phyloP scores from a whole-genome alignment of 2,888 invertebrate species.

The Dasysyrphus albostriatus region DNA sequence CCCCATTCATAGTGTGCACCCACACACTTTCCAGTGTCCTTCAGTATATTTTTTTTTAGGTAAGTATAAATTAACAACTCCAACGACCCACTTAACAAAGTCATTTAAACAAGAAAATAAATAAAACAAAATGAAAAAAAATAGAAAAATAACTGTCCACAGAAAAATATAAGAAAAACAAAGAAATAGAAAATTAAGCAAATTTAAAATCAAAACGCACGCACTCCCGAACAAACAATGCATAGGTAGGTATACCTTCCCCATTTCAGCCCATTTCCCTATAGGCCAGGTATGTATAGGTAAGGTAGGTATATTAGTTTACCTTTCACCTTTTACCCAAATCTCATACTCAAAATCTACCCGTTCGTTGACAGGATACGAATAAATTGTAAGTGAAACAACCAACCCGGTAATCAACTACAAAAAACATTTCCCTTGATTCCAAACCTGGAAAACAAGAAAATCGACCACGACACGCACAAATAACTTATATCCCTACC shows the following conservation, averaged over 20 bases:
- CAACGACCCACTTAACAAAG: conserved; percentile 72
- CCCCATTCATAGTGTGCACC: conserved; percentile 14
- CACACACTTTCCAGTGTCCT: neutral
- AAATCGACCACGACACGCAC: conserved; percentile 75
- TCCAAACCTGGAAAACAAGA: conserved; percentile 68
- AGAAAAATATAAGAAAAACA: conserved; percentile 17
- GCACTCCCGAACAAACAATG: conserved; percentile 18
- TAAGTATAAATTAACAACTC: conserved; percentile 65
- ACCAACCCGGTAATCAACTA: conserved; percentile 71
- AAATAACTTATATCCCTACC: conserved; percentile 51
- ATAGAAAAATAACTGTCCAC: conserved; percentile 36
- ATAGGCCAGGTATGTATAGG: too few relatives aligned
- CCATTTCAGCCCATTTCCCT: neutral
- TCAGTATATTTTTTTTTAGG: neutral
- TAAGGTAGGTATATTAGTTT: neutral
- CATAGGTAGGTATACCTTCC: neutral
- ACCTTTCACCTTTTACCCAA: neutral
- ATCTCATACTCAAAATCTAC: conserved; percentile 22
- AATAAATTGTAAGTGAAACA: conserved; percentile 63
- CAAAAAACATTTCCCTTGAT: conserved; percentile 65
- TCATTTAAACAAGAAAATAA: conserved; percentile 51
- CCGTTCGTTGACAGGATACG: conserved; percentile 53
- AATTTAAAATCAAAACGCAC: conserved; percentile 67
- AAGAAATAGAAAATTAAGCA: conserved; percentile 5
- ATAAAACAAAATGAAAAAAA: conserved; percentile 10